Evolutionary conservation across 2,113 vertebrate genomes (phyloP).

Genomic region (Pavo muticus): DNA sequence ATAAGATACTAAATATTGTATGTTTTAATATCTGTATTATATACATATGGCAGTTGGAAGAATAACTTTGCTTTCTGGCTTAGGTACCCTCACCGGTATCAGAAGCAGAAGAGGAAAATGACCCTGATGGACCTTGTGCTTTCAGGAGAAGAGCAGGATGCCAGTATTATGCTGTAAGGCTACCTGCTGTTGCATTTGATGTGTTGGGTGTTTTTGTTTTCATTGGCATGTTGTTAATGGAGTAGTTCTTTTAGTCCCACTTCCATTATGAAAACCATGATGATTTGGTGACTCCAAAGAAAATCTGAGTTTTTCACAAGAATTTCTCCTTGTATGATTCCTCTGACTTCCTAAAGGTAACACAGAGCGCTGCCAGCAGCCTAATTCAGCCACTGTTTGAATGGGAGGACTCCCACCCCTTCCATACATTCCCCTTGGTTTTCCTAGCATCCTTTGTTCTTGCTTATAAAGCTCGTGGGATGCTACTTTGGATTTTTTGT

Average conservation of each 20-base stretch:
- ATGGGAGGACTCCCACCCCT: not conserved
- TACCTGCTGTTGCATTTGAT: not conserved
- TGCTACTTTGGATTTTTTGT: not conserved
- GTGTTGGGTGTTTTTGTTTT: too few species aligned
- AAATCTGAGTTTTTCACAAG: fast-evolving
- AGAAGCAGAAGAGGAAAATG: conserved; percentile 90
- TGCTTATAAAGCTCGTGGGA: not conserved
- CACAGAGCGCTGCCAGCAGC: not conserved
- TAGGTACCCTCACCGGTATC: conserved; percentile 87
- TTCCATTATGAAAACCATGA: not conserved
- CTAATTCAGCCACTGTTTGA: not conserved
- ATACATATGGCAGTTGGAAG: fast-evolving
- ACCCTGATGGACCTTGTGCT: conserved; percentile 89
- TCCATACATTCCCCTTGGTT: not conserved
- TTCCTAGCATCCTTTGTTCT: not conserved
- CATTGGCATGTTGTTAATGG: fast-evolving
- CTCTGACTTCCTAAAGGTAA: not conserved
- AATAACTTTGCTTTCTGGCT: not conserved
- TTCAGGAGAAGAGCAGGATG: conserved; percentile 93
- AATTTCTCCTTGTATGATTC: not conserved
- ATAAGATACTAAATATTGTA: not conserved
- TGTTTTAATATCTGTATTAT: fast-evolving
- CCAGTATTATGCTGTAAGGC: conserved; percentile 91
- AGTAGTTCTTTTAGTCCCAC: not conserved
- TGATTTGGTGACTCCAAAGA: not conserved